Evolutionary conservation across 2,113 vertebrate species (phyloP).

Genomic region (Alectura lathami): DNA sequence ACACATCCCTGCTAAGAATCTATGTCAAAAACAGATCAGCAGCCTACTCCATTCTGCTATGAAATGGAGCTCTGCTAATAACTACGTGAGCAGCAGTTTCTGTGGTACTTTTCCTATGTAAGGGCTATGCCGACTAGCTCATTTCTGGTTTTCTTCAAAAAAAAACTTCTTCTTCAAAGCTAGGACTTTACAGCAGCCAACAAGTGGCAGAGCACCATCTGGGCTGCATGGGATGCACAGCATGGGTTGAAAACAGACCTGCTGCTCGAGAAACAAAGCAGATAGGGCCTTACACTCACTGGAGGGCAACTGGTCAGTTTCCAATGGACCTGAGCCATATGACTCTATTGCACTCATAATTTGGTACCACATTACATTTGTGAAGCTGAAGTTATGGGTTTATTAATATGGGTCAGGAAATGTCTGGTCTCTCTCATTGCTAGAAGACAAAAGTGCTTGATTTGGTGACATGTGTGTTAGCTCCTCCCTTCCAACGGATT

Average conservation of each 20-base stretch:
- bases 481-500: neutral
- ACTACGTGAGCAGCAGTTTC: neutral
- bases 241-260: neutral
- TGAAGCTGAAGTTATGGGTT: neutral
- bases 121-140: neutral
- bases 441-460: neutral
- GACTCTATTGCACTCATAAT: neutral
- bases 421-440: neutral
- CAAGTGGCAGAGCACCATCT: neutral
- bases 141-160: neutral
- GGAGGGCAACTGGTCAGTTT: neutral
- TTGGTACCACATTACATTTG: neutral
- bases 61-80: neutral
- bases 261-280: neutral
- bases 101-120: neutral
- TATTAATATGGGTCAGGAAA: neutral
- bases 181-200: neutral
- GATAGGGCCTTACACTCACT: neutral
- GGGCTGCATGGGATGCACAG: neutral
- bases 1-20: neutral
- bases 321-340: neutral
- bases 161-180: too few relatives aligned
- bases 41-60: neutral
- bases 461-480: neutral
- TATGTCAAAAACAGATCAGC: neutral